phyloP scores from a whole-genome alignment of 2,113 vertebrate species.

The Nyctibius bracteatus region DNA sequence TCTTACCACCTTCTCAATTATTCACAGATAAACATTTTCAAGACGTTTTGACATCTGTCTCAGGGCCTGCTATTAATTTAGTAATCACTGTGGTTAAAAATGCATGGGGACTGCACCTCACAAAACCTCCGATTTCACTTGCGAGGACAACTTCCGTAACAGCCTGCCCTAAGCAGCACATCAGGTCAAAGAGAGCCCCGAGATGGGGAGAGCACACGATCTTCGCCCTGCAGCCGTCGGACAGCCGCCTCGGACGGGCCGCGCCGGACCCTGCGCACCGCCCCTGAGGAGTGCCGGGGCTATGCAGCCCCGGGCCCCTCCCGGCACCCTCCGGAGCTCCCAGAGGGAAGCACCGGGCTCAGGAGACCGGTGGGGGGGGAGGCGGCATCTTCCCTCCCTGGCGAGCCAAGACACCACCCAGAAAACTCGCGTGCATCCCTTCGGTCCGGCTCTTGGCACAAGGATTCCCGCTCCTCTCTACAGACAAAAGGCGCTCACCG shows the following conservation, averaged over 20 bases:
- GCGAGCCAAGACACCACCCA: background rate
- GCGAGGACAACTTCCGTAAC: background rate
- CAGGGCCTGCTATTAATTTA: constrained; percentile 85
- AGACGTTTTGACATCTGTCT: constrained; percentile 94
- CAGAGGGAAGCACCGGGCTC: background rate
- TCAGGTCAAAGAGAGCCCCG: background rate
- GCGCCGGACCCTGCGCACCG: background rate
- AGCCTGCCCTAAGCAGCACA: background rate
- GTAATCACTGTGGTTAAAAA: constrained; percentile 82
- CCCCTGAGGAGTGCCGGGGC: background rate
- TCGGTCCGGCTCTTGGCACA: background rate
- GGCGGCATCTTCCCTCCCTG: background rate
- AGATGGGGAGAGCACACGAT: background rate
- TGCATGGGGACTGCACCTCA: constrained; percentile 72
- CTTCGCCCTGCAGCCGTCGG: background rate
- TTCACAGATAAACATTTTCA: constrained; percentile 91
- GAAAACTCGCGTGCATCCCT: background rate
- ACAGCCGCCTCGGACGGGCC: background rate
- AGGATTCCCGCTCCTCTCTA: background rate
- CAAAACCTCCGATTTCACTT: constrained; percentile 30
- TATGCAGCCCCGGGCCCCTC: background rate
- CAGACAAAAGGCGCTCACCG: no score
- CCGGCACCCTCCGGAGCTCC: background rate
- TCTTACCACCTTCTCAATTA: constrained; percentile 83
- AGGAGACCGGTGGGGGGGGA: background rate